Evolutionary conservation across 2,797 vertebrate genomes (phyloP).

Genomic region (Chaetophractus vellerosus): DNA sequence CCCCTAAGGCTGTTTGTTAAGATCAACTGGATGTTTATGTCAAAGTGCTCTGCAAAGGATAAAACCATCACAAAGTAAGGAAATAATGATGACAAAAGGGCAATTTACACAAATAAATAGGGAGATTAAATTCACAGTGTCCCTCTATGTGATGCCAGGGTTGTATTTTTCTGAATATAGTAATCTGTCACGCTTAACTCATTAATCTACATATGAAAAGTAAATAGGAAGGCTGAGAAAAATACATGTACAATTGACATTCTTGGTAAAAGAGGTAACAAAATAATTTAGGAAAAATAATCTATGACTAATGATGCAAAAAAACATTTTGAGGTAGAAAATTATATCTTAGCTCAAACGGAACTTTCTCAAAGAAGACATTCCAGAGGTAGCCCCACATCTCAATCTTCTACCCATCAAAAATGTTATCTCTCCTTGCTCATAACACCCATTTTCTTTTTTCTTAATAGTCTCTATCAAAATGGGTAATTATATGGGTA

Average conservation of each 20-base stretch:
- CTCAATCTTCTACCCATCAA: conserved; percentile 26
- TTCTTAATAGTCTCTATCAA: conserved; percentile 52
- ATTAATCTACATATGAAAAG: background rate
- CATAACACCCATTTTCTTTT: conserved; percentile 34
- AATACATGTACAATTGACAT: background rate
- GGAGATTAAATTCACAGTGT: background rate
- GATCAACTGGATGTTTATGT: background rate
- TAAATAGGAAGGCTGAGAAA: conserved; percentile 9
- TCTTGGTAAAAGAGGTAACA: background rate
- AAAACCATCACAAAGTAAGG: background rate
- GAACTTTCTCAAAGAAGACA: conserved; percentile 57
- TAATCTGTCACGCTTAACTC: background rate
- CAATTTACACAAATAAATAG: background rate
- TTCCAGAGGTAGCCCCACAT: conserved; percentile 13
- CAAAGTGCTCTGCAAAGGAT: background rate
- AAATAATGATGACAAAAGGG: background rate
- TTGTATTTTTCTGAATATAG: background rate
- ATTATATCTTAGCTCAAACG: conserved; percentile 57
- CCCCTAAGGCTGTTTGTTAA: background rate
- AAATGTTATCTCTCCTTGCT: conserved; percentile 66
- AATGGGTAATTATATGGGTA: conserved; percentile 75
- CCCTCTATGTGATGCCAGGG: background rate
- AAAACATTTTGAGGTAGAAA: conserved; percentile 15
- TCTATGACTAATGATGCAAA: background rate
- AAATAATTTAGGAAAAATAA: background rate